Evolutionary conservation across 2,797 vertebrate genomes (phyloP), one percentile per base, ranked within the genome.

Genomic region (Peromyscus melanophrys): DNA sequence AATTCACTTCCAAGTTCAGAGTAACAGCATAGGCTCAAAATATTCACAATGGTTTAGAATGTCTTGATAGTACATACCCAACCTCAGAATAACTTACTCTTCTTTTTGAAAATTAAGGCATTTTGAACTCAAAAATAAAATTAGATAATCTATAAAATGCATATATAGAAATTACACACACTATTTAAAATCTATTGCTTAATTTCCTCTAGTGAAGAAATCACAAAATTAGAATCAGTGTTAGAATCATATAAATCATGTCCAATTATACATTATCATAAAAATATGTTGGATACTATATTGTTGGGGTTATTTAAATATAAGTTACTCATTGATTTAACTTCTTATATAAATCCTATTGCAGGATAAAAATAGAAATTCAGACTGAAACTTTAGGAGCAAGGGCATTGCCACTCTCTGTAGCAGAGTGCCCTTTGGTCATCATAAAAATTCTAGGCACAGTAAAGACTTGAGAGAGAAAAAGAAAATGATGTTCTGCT

Each of bases 41-140:
- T 0, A 10, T 4, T 92, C 85, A 49, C 29, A 89, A 19, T 89
- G 76, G 80, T 67, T 40, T 95, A 40, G 91, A 81, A 19, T 94
- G 84, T 83, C 61, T 40, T 95, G 55, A 89, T 77, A 9, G 25
- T 57, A 94, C 23, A 95, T 86, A 88, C 61, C 16, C 65, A 27
- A 37, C 3, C 55, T 52, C n/a, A 89, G 17, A 31, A 23, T 75
- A 78, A 84, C 1, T 52, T 57, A 46, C 2, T 69, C 69, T n/a
- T 88, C 75, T 89, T 80, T 37, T 59, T 65, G 13, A 83, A 4
- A 93, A 23, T 1, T 63, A 92, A 92, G 63, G 82, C 55, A 87
- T 67, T 8, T 4, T 69, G 91, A 77, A 77, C n/a, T 86, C 1
- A 83, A 69, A 76, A 37, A 40, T 11, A 57, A 69, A 34, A 52